Evolutionary conservation across 2,797 vertebrate species (phyloP), one percentile per base, ranked within the genome.

Genomic region (Amniataba percoides): DNA sequence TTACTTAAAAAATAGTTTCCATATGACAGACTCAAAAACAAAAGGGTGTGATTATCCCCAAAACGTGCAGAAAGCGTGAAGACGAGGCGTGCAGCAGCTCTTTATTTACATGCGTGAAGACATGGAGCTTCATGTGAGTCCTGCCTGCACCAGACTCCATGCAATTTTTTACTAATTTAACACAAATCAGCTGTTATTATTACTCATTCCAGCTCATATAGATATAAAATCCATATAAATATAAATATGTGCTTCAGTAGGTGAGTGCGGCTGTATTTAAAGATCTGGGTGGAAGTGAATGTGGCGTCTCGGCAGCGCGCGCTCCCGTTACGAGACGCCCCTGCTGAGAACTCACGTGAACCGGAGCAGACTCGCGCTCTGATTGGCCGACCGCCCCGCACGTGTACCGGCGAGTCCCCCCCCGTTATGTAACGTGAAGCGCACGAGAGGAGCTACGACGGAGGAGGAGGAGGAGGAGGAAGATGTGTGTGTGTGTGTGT

Each of bases 361-460:
- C 46, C 2, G 27, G 3, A 16, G 27, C 61, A 19, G 63, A 34
- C 71, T 71, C 51, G 53, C 19, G 2, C 46, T 59, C 58, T 66
- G 72, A 91, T 83, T 89, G 90, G 87, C 66, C 60, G 34, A 15
- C 21, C 34, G 14, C 18, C 3, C 49, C 6, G 86, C 94, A 94
- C 92, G 92, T 94, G 94, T 82, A 77, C 59, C 71, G 77, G 77
- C 77, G 78, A 87, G 74, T 86, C 56, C 43, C 45, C 3, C 49
- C 67, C 72, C 66, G 53, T 93, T 94, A 91, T 74, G 87, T 91
- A 93, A 92, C 78, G 71, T 74, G 73, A 15, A 5, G 12, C 0
- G 48, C 40, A 45, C 11, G 2, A 19, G 73, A 48, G 56, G n/a
- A 59, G 3, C 0, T 11, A 13, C 14, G 27, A 31, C 0, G 23